Conservation (phyloP, 2,888 invertebrate species). For the Pogonocherus hispidulus region DNA sequence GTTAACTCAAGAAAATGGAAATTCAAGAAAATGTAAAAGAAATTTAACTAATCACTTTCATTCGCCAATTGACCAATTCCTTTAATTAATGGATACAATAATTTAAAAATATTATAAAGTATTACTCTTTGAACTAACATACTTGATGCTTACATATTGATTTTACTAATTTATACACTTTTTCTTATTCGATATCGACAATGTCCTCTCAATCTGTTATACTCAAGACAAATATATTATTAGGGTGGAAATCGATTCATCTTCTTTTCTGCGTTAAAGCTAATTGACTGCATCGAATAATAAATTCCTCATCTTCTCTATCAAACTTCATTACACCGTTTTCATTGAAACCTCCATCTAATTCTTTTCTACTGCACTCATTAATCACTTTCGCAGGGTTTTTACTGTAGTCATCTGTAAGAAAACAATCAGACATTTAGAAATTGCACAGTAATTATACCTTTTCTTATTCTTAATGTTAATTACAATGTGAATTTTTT, state of each 20-base stretch:
- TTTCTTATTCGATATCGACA: too few relatives aligned
- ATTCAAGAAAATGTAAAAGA: too few relatives aligned
- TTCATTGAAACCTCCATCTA: conserved; percentile 40
- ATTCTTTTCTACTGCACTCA: conserved; percentile 37
- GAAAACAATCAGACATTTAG: neutral
- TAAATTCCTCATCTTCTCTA: conserved; percentile 53
- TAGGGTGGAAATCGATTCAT: conserved; percentile 30
- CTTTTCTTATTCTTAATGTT: too few relatives aligned
- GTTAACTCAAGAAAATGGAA: too few relatives aligned
- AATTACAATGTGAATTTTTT: too few relatives aligned
- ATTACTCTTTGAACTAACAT: too few relatives aligned
- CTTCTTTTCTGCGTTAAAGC: conserved; percentile 51
- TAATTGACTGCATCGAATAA: conserved; percentile 57
- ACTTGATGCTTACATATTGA: too few relatives aligned
- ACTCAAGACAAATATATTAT: neutral
- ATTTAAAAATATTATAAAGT: too few relatives aligned
- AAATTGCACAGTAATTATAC: neutral
- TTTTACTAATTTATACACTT: too few relatives aligned
- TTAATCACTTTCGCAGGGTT: conserved; percentile 36
- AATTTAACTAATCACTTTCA: too few relatives aligned
- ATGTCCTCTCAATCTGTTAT: neutral
- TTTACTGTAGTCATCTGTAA: conserved; percentile 21
- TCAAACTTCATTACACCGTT: conserved; percentile 28
- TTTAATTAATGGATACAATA: too few relatives aligned
- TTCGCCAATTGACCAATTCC: too few relatives aligned